Percentiles rank a stretch among this genome's conserved stretches.
Evolutionary conservation across 1,140 invertebrate species (phyloP).

Genomic region (Drosophila equinoxialis): DNA sequence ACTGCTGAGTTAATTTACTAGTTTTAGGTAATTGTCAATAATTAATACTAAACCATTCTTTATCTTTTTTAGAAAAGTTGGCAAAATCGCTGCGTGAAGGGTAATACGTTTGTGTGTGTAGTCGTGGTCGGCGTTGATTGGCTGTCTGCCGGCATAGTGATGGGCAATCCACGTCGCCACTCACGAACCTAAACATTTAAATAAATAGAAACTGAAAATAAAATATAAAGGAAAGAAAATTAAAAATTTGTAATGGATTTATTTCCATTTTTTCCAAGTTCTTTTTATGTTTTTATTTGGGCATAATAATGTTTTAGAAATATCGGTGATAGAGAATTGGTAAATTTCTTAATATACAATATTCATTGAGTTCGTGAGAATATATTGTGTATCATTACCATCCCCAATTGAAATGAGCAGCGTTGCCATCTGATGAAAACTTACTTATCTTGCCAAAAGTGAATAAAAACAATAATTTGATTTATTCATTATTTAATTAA

Average conservation of each 20-base stretch:
- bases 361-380: background rate
- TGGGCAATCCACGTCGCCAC: background rate
- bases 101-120: conserved; percentile 66
- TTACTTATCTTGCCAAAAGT: background rate
- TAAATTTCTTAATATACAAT: too few species aligned
- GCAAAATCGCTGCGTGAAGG: conserved; percentile 54
- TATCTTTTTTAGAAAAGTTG: conserved; percentile 53
- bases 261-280: too few species aligned
- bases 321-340: too few species aligned
- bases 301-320: too few species aligned
- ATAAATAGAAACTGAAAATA: too few species aligned
- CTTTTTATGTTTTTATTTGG: too few species aligned
- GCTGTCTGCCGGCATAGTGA: conserved; percentile 42
- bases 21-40: conserved; percentile 6
- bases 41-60: conserved; percentile 25
- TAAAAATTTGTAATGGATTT: too few species aligned
- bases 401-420: background rate
- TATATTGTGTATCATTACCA: background rate
- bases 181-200: background rate
- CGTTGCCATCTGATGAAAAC: background rate
- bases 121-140: conserved; percentile 72
- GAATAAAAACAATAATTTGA: too few species aligned
- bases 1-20: background rate
- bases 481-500: too few species aligned
- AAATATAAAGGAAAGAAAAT: too few species aligned